Evolutionary conservation across 2,113 vertebrate species (phyloP).

Genomic region (Numida meleagris): DNA sequence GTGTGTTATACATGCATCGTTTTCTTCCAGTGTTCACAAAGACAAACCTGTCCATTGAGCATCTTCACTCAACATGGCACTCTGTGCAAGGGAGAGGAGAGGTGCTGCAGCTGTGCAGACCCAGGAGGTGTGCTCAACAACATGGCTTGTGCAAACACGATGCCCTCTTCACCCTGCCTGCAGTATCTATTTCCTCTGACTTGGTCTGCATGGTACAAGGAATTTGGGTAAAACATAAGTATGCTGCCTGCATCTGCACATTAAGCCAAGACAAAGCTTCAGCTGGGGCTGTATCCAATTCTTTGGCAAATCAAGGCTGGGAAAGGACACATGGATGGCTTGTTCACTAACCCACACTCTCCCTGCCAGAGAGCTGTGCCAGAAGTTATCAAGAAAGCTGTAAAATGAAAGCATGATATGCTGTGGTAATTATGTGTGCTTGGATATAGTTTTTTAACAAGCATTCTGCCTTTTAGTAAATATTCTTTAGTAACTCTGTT

Average conservation of each 20-base stretch:
- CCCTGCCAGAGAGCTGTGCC: slow-evolving; percentile 60
- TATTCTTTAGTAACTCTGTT: slow-evolving; percentile 6
- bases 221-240: background rate
- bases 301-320: slow-evolving; percentile 33
- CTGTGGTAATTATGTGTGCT: slow-evolving; percentile 51
- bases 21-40: background rate
- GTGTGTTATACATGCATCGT: background rate
- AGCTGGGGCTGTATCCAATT: slow-evolving; percentile 10
- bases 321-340: background rate
- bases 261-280: slow-evolving; percentile 36
- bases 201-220: background rate
- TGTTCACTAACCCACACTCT: slow-evolving; percentile 11
- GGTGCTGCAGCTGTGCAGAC: background rate
- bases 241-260: background rate
- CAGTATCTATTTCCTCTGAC: rapidly evolving
- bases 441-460: background rate
- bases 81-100: background rate
- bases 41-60: background rate
- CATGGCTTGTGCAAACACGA: rapidly evolving
- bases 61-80: background rate
- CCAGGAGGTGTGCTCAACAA: background rate
- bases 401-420: slow-evolving; percentile 41
- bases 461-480: slow-evolving; percentile 51
- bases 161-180: background rate
- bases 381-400: slow-evolving; percentile 61